Evolutionary conservation across 37 sponge, comb jelly and placozoan genomes (phyloP), one percentile per base, ranked within the genome.

Genomic region (Cladorhizidae sp.): DNA sequence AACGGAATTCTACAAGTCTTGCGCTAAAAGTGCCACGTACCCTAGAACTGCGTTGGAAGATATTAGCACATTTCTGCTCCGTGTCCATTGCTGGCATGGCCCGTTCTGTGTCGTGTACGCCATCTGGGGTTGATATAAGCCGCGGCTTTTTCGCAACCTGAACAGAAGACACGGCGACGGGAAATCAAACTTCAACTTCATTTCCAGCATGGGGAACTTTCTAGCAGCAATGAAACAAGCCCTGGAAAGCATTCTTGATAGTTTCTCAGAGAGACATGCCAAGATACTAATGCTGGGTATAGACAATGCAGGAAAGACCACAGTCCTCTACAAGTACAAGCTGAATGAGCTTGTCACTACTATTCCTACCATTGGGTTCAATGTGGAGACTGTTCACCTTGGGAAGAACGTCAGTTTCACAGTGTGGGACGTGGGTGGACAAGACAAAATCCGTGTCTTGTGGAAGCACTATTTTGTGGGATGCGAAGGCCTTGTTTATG

Each of bases 351-450:
- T 80, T 2, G 91, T 98, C 61, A 62, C 70, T 25, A 87, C 96
- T 57, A 93, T 98, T 6, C 98, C 99, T 0, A 98, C 99, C 26
- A 98, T 98, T 52, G 99, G 99, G 2, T 98, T 98, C 88, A 98
- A 93, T 74, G 99, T 98, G 50, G 99, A 98, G 83, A 95, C 99
- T 3, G 94, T 98, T 9, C 61, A 80, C 18, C 99, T 94, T 1
- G 82, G 72, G 0, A 96, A 93, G 83, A 85, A 88, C 68, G 85
- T 96, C 23, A 63, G 73, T 17, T 96, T 96, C 84, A 96, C 96
- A 0, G 98, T 97, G 32, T 97, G 98, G 98, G 98, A 97, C 59
- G 91, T 97, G 25, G 98, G 98, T 23, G 98, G 98, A 52, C 98
- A 98, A 63, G 95, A 95, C 77, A 98, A 95, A 78, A 90, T 98